Evolutionary conservation across 2,113 vertebrate genomes (phyloP).

Genomic region (Larimichthys crocea): DNA sequence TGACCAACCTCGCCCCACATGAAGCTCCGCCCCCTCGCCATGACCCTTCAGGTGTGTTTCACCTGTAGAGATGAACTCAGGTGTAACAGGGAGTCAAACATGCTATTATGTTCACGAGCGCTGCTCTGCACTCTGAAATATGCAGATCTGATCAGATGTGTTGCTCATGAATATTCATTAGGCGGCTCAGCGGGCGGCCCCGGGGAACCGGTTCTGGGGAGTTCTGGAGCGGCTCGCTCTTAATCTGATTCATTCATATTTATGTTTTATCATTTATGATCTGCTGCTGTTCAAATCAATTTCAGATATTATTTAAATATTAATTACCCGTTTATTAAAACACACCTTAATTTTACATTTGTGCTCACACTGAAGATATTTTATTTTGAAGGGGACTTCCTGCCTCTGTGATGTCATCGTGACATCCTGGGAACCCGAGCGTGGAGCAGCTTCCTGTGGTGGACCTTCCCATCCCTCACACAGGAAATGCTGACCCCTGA

Average conservation of each 20-base stretch:
- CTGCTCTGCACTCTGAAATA: conserved; percentile 9
- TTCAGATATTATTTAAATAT: too few species aligned
- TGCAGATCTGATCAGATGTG: conserved; percentile 3
- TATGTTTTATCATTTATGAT: too few species aligned
- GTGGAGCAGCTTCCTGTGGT: conserved; percentile 13
- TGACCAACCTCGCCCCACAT: too few species aligned
- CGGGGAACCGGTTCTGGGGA: neutral
- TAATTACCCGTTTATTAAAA: too few species aligned
- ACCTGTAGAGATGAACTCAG: neutral
- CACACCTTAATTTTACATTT: too few species aligned
- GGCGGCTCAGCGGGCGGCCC: neutral
- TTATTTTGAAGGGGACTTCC: neutral
- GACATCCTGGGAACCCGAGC: conserved; percentile 6
- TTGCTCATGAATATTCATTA: conserved; percentile 22
- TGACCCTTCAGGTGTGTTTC: too few species aligned
- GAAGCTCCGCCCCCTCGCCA: too few species aligned
- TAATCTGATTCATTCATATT: too few species aligned
- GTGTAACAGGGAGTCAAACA: conserved; percentile 2
- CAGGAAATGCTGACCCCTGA: conserved; percentile 50
- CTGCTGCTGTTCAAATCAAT: too few species aligned
- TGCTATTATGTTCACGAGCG: conserved; percentile 11
- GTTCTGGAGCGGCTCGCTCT: too few species aligned
- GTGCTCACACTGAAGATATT: neutral
- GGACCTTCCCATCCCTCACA: conserved; percentile 26
- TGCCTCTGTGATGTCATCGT: neutral